Evolutionary conservation across 2,797 vertebrate genomes (phyloP).

Genomic region (Sebastolobus altivelis): DNA sequence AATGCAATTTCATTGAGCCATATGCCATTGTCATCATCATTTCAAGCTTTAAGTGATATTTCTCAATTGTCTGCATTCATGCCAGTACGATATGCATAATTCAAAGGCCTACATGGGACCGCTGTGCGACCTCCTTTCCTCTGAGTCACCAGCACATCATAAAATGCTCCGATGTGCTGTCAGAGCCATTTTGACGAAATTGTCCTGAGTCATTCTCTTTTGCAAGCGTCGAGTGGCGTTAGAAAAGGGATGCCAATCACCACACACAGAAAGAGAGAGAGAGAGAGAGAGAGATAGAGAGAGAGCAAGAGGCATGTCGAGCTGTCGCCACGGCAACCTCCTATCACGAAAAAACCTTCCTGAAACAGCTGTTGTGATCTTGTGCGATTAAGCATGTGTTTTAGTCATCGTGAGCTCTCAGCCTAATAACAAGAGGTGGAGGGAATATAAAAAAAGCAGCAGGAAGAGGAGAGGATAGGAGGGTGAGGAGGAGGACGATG

Average conservation of each 20-base stretch:
- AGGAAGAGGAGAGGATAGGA: background rate
- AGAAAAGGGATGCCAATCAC: slow-evolving; percentile 64
- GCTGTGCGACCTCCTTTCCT: slow-evolving; percentile 15
- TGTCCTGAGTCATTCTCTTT: slow-evolving; percentile 76
- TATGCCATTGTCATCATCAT: background rate
- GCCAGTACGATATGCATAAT: background rate
- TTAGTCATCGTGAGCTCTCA: slow-evolving; percentile 69
- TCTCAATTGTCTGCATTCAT: background rate
- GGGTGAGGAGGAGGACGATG: background rate
- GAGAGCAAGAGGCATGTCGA: slow-evolving; percentile 41
- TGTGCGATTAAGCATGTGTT: slow-evolving; percentile 79
- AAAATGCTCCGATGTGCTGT: slow-evolving; percentile 54
- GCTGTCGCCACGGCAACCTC: slow-evolving; percentile 80
- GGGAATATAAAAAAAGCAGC: slow-evolving; percentile 10
- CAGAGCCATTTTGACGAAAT: slow-evolving; percentile 64
- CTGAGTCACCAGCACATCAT: slow-evolving; percentile 51
- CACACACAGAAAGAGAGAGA: slow-evolving; percentile 16
- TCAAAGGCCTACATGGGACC: background rate
- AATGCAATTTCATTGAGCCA: background rate
- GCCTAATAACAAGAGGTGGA: slow-evolving; percentile 55
- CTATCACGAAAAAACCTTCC: slow-evolving; percentile 53
- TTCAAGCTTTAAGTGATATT: background rate
- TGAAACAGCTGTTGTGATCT: slow-evolving; percentile 78
- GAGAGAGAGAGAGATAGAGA: slow-evolving; percentile 23
- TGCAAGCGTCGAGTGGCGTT: slow-evolving; percentile 65